Evolutionary conservation across 2,113 vertebrate genomes (phyloP).

Genomic region (Pteropus alecto): DNA sequence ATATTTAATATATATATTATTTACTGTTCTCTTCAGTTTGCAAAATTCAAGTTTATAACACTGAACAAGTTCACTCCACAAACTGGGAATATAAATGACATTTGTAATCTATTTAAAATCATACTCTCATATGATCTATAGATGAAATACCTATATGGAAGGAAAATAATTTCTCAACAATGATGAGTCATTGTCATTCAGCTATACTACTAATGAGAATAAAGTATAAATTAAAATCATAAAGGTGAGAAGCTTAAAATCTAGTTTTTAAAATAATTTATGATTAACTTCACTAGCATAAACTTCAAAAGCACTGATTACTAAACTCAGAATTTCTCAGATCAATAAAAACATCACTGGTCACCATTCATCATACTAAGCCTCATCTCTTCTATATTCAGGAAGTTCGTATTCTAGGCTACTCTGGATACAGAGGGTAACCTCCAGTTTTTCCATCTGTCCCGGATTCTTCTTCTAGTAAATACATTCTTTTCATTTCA

Average conservation of each 20-base stretch:
- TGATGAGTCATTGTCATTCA: not conserved
- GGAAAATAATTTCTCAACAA: not conserved
- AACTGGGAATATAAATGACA: not conserved
- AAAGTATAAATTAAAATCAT: slow-evolving; percentile 36
- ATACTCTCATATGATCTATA: not conserved
- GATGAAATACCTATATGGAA: slow-evolving; percentile 11
- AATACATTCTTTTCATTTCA: not conserved
- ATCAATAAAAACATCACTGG: not conserved
- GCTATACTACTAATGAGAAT: not conserved
- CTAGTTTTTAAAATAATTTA: not conserved
- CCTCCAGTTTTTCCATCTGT: not conserved
- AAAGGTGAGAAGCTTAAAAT: slow-evolving; percentile 19
- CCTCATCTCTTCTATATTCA: not conserved
- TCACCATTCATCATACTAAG: not conserved
- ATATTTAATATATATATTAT: not conserved
- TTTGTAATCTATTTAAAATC: slow-evolving; percentile 20
- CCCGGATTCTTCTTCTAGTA: slow-evolving; percentile 13
- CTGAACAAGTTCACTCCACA: not conserved
- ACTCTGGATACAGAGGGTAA: not conserved
- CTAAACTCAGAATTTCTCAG: not conserved
- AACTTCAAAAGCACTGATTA: slow-evolving; percentile 24
- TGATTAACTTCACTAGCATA: slow-evolving; percentile 37
- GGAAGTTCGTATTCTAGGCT: not conserved
- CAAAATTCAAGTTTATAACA: slow-evolving; percentile 8
- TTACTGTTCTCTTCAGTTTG: not conserved